Evolutionary conservation across 2,797 vertebrate genomes (phyloP), one percentile per base, ranked within the genome.

Genomic region (Benthosema pterotum): DNA sequence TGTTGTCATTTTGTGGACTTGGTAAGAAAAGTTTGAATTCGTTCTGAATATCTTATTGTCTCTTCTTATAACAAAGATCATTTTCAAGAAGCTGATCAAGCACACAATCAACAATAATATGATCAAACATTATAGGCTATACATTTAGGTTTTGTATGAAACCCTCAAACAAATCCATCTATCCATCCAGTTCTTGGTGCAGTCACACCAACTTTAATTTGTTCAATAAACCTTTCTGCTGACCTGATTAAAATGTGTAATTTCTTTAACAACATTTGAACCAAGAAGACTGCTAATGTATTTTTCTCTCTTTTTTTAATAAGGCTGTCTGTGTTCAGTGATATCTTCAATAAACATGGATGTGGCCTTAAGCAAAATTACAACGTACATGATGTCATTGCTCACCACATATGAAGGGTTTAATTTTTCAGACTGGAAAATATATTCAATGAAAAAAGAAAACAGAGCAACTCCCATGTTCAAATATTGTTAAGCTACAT

Each of bases 301-400:
- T 66, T 77, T 83, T 74, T 54, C n/a, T n/a, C n/a, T n/a, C n/a
- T n/a, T n/a, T n/a, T n/a, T n/a, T n/a, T n/a, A n/a, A 59, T 75
- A 71, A 51, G 71, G 67, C 71, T 70, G 76, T 75, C 81, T 85
- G 63, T 52, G 75, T 77, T 80, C 65, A 71, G 56, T 52, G 17
- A 73, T 71, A 74, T 74, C 18, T 61, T 61, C 60, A 66, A 48
- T 58, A 74, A 77, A 58, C 69, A 77, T 72, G 74, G 45, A 74
- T 64, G 65, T 72, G 65, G 65, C 45, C 55, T 51, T 52, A 15
- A 65, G 52, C 71, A 75, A 77, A 78, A 77, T 0, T 25, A 57
- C n/a, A n/a, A n/a, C n/a, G n/a, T n/a, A n/a, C 45, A 69, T 82
- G 71, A 80, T 53, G 77, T 84, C 75, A 83, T 50, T 58, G 22